Base-by-base conservation (phyloP, 2,113 vertebrate species). In the Pelmatolapia mariae region DNA sequence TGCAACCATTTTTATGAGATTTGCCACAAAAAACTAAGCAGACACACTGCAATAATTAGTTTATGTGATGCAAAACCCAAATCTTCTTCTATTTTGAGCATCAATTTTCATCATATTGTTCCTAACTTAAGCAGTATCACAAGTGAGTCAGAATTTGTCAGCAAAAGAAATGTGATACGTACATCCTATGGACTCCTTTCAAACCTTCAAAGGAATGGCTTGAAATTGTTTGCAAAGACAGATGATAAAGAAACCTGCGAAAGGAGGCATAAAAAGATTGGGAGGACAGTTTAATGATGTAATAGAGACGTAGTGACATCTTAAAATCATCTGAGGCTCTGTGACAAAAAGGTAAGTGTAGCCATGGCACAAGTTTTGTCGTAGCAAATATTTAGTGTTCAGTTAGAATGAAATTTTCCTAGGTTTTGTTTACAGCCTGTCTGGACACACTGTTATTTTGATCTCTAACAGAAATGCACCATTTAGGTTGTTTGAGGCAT, bases 161-260 rank as follows among this genome's bases (percentile, higher is more conserved):
- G 13, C 7, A 29, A 16, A 18, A 15, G 15, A n/a, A 57, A 50
- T 36, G 2, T 40, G 45, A 87, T 85, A 95, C 95, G 66, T 90
- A 95, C 95, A 96, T 96, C 87, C 88, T 90, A 66, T 92, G 87
- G 22, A 95, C 95, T 87, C 73, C 86, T 76, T 22, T 90, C 81
- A 96, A 89, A 24, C 86, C 89, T 40, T 95, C 94, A 78, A 96
- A 95, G 80, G 93, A 92, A 81, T 89, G 86, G 54, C 94, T 94
- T 80, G 86, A 76, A 83, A 96, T 95, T 1, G 82, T 92, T 59
- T 18, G 90, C 38, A 95, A 63, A 50, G 92, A 81, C 50, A 95
- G 87, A 61, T 93, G 90, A 53, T 92, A 87, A 54, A 95, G 80
- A 86, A 91, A 90, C 43, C 95, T 96, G 85, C 3, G 31, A 52